Evolutionary conservation across 2,113 vertebrate species (phyloP).

Genomic region (Pachycephala philippinensis): DNA sequence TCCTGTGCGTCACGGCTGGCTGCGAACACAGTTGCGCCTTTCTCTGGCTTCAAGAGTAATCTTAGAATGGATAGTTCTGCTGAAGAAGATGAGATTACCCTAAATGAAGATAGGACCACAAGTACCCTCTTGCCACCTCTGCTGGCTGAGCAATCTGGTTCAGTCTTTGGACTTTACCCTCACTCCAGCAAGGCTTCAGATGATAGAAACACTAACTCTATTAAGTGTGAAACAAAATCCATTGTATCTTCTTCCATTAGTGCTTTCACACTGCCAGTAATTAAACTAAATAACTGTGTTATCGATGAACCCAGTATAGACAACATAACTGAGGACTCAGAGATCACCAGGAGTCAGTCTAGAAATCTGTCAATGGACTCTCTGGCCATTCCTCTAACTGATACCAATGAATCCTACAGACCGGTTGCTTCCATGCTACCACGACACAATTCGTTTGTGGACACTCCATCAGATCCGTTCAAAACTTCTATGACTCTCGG

Average conservation of each 20-base stretch:
- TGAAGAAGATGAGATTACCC: conserved; percentile 81
- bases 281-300: conserved; percentile 99
- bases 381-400: conserved; percentile 79
- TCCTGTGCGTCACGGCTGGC: conserved; percentile 77
- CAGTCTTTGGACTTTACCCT: conserved; percentile 76
- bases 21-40: conserved; percentile 79
- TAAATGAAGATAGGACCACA: conserved; percentile 72
- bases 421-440: conserved; percentile 61
- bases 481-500: conserved; percentile 76
- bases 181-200: conserved; percentile 72
- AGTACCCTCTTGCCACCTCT: conserved; percentile 81
- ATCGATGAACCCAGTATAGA: conserved; percentile 95
- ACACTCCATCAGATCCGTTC: conserved; percentile 72
- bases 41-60: conserved; percentile 73
- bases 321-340: conserved; percentile 88
- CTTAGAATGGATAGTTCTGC: conserved; percentile 76
- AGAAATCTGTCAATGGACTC: conserved; percentile 86
- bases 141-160: conserved; percentile 76
- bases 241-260: conserved; percentile 96
- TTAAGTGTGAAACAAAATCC: conserved; percentile 90
- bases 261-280: conserved; percentile 94
- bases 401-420: conserved; percentile 81
- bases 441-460: conserved; percentile 82
- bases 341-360: conserved; percentile 63
- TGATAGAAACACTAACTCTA: conserved; percentile 70